Base-by-base conservation (phyloP, 2,113 vertebrate species). In the Acrocephalus kingi region DNA sequence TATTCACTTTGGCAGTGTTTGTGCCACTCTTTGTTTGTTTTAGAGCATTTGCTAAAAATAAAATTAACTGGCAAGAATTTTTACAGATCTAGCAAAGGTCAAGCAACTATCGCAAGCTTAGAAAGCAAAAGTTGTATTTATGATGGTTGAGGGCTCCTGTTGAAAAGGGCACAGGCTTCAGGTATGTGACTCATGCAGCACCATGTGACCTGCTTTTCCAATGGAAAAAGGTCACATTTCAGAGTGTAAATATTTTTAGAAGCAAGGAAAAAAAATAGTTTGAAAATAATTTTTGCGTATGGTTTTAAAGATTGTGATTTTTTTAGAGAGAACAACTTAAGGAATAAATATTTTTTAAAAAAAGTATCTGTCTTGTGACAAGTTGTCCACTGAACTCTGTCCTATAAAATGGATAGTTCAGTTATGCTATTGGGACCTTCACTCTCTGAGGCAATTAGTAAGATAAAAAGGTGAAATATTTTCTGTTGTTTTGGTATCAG, bases 81-180 rank as follows among this genome's bases (percentile, higher is more conserved):
- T 94, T 61, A 85, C 54, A 85, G 48, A 85, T 52, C 30, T 73
- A 91, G 25, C 22, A 68, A 95, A 96, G 71, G 64, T 91, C 64
- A 88, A 67, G 21, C 16, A 81, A 54, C 76, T 75, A 56, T 72
- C 0, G 1, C 49, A 87, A 82, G 43, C 66, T 89, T 95, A 78
- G 91, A 66, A 93, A 72, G 48, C 39, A 48, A 63, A 82, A 80
- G 17, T 25, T 91, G 54, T 74, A 46, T 72, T 94, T 73, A 18
- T 54, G 41, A 64, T 61, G 33, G 37, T 62, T 76, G 81, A 91
- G 58, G 73, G 63, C 55, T 85, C 43, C 17, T 30, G 35, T 18
- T 89, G 91, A 81, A 94, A 96, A 94, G 74, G 84, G 64, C 87
- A 91, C 15, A 61, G 66, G 46, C 46, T 82, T 83, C 87, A 96